Conservation (phyloP, 1,140 invertebrate genomes). For the Anastrepha ludens region DNA sequence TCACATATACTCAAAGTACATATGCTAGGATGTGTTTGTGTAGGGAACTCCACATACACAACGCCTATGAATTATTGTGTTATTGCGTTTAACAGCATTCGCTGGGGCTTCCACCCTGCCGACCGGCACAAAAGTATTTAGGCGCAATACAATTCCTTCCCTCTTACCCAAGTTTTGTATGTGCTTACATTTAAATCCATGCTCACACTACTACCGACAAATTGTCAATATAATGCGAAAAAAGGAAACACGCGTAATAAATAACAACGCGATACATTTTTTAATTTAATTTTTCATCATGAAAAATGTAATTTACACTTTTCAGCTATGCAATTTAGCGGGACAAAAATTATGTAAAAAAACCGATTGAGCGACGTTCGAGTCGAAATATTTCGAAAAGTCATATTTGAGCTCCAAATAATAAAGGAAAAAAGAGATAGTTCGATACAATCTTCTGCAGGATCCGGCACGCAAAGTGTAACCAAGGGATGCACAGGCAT, state of each 20-base stretch:
- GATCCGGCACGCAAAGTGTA: too few species aligned
- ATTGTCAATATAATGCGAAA: conserved; percentile 5
- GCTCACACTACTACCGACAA: neutral
- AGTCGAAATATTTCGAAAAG: too few species aligned
- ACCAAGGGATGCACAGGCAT: too few species aligned
- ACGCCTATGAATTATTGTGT: neutral
- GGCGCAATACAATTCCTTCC: neutral
- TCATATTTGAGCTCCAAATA: too few species aligned
- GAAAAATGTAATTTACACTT: neutral
- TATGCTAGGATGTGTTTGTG: too few species aligned
- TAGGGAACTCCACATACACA: neutral
- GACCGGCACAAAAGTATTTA: conserved; percentile 46
- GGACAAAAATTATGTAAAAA: too few species aligned
- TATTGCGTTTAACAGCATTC: conserved; percentile 42
- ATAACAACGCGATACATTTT: conserved; percentile 21
- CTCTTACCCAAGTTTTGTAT: neutral
- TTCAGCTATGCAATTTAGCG: neutral
- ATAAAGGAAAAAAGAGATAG: too few species aligned
- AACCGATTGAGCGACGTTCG: too few species aligned
- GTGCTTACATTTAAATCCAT: neutral
- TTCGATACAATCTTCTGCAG: too few species aligned
- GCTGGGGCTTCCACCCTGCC: neutral
- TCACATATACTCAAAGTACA: neutral
- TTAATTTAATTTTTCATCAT: neutral
- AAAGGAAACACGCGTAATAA: conserved; percentile 9